Percentiles rank a stretch among this genome's conserved stretches.
Evolutionary conservation across 2,888 invertebrate genomes (phyloP).

Genomic region (Tenodera sinensis): DNA sequence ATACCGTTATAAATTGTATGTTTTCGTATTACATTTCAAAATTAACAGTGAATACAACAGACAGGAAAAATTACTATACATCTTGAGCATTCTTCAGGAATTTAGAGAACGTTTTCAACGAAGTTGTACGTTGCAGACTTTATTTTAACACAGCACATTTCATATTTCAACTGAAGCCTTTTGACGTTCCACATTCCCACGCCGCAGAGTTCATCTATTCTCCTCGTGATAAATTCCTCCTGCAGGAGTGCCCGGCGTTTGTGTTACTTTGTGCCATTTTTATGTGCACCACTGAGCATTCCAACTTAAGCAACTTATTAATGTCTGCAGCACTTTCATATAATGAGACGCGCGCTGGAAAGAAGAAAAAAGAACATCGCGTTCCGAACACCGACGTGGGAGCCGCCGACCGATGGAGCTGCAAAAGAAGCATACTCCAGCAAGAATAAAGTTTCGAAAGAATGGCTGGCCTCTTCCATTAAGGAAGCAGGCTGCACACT

Average conservation of each 20-base stretch:
- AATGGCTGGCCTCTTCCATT: not conserved
- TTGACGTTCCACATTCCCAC: not conserved
- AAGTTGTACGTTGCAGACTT: not conserved
- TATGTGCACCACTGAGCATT: slow-evolving; percentile 22
- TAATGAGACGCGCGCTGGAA: not conserved
- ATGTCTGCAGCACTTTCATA: slow-evolving; percentile 11
- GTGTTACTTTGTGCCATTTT: not conserved
- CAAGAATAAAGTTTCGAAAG: not conserved
- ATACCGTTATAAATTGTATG: no score
- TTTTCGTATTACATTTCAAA: no score
- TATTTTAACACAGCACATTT: not conserved
- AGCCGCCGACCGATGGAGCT: not conserved
- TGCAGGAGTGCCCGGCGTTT: not conserved
- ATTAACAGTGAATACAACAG: no score
- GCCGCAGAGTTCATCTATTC: not conserved
- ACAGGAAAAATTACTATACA: no score
- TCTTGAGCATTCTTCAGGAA: not conserved
- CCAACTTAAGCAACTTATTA: slow-evolving; percentile 21
- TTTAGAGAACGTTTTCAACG: not conserved
- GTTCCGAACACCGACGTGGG: not conserved
- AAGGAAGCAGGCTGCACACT: not conserved
- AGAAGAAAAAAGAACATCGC: not conserved
- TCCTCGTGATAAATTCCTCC: not conserved
- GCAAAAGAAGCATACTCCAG: not conserved
- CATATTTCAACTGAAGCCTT: not conserved